phyloP scores from a whole-genome alignment of 2,797 vertebrate genomes.

The Nyctibius grandis region DNA sequence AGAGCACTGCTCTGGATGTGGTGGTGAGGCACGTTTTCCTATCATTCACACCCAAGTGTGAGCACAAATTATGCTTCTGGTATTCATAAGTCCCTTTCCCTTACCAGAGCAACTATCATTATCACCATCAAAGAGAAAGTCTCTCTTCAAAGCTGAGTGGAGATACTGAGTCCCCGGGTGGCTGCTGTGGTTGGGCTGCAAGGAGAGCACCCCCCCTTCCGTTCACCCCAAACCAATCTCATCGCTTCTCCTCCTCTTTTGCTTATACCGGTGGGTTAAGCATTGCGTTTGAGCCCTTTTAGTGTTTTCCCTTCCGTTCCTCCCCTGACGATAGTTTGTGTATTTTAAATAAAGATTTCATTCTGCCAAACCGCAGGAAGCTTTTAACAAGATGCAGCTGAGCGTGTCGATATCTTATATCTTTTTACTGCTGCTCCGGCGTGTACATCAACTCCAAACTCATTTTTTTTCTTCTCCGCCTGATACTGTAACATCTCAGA shows the following conservation, averaged over 20 bases:
- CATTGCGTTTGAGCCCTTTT: slow-evolving; percentile 62
- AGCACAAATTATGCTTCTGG: background rate
- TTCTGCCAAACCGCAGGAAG: slow-evolving; percentile 79
- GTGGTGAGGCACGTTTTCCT: background rate
- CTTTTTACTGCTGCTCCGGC: slow-evolving; percentile 67
- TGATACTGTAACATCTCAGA: slow-evolving; percentile 37
- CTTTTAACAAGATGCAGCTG: slow-evolving; percentile 79
- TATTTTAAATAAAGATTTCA: slow-evolving; percentile 82
- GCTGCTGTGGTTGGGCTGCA: background rate
- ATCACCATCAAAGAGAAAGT: background rate
- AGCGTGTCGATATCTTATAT: slow-evolving; percentile 71
- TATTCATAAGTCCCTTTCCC: background rate
- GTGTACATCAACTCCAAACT: slow-evolving; percentile 65
- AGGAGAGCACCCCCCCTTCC: background rate
- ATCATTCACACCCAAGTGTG: background rate
- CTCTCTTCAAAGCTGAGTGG: background rate
- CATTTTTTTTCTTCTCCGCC: slow-evolving; percentile 45
- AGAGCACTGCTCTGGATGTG: background rate
- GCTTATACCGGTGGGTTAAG: slow-evolving; percentile 58
- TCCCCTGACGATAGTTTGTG: slow-evolving; percentile 75
- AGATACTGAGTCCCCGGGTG: background rate
- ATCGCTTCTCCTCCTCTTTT: background rate
- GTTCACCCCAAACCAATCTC: background rate
- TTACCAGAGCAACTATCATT: background rate
- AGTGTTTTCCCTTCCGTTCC: slow-evolving; percentile 58